Evolutionary conservation across 2,888 invertebrate genomes (phyloP), one percentile per base, ranked within the genome.

Genomic region (Lacanobia oleracea): DNA sequence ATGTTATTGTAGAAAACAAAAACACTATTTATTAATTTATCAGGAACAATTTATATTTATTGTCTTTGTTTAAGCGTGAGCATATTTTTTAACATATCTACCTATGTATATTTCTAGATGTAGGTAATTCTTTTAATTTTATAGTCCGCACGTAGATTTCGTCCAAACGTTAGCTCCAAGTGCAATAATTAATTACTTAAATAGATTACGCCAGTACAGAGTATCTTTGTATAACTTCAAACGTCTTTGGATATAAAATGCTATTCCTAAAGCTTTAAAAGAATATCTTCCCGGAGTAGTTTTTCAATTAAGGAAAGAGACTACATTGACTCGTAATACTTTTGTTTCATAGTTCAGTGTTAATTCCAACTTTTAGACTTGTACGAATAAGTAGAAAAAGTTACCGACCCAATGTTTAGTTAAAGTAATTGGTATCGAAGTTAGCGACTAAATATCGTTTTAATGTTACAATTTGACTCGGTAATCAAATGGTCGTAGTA

Each of bases 241-340:
- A 33, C 27, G 21, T 60, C 27, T 33, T 7, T 40, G 10, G 48
- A 33, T 33, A 33, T 33, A 33, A 33, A 5, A 33, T 33, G 2
- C 33, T 6, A 1, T 27, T 70, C 10, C 45, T 14, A 40, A 60
- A 73, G 40, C 70, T 50, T 18, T 73, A 59, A 73, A 50, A 43
- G 37, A 40, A 27, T 59, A 73, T 50, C 27, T 59, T 23, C n/a
- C n/a, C 10, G 40, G 43, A 40, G 45, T 70, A 60, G 74, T 70
- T 70, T 50, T 50, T 73, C 48, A 73, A 70, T 59, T 43, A 60
- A 59, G 27, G 40, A 72, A 57, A 10, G 37, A 72, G 40, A 72
- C 48, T 21, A 70, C 18, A 59, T 40, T 40, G 40, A 59, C 40
- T 72, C 12, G 27, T 73, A 50, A 50, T 40, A 72, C 23, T 59